phyloP scores from a whole-genome alignment of 2,113 vertebrate genomes.

The Capreolus pygargus region DNA sequence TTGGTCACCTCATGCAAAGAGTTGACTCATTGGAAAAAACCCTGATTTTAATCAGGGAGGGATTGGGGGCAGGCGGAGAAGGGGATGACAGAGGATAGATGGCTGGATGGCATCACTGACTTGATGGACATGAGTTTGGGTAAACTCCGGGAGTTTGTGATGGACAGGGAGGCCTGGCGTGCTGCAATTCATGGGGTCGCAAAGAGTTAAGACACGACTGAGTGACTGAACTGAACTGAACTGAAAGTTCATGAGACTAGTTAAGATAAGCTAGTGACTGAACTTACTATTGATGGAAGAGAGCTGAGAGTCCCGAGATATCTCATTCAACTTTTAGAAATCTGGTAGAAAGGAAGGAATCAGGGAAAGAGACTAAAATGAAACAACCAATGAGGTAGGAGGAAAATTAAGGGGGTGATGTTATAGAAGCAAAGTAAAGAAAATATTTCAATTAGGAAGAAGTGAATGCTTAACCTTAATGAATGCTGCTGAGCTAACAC shows the following conservation, averaged over 20 bases:
- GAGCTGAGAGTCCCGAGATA: not conserved
- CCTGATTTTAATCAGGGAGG: too few species aligned
- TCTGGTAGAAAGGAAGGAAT: not conserved
- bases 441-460: not conserved
- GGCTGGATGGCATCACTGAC: too few species aligned
- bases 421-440: not conserved
- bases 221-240: too few species aligned
- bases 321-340: conserved; percentile 5
- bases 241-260: not conserved
- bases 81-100: too few species aligned
- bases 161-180: too few species aligned
- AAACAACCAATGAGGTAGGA: not conserved
- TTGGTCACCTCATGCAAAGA: too few species aligned
- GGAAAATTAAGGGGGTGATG: not conserved
- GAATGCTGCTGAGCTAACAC: not conserved
- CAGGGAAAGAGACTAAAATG: not conserved
- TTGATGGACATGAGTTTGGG: too few species aligned
- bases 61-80: too few species aligned
- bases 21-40: too few species aligned
- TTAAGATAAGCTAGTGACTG: not conserved
- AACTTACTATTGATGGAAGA: not conserved
- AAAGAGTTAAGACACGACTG: too few species aligned
- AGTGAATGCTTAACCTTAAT: not conserved
- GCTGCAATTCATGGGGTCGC: too few species aligned
- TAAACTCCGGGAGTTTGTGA: too few species aligned